Base-by-base conservation (phyloP, 2,113 vertebrate genomes). In the Salvelinus sp. region DNA sequence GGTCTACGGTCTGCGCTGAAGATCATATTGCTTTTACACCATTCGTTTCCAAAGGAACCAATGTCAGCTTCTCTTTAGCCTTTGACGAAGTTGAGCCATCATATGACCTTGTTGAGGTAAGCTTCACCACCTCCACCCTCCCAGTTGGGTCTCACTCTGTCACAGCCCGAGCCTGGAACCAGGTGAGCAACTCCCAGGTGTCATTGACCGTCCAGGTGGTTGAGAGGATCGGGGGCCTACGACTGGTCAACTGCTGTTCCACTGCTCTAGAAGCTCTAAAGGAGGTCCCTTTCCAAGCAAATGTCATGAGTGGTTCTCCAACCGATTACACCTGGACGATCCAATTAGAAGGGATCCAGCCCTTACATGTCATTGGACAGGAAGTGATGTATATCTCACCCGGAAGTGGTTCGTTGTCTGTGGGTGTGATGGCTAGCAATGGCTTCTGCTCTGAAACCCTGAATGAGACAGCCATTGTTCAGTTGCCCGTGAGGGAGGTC, bases 241-340 rank as follows among this genome's bases (percentile, higher is more conserved):
- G 20, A 33, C 74, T 95, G 73, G 73, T 90, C 7, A 84, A 85
- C 60, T 90, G 91, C 74, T 91, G 87, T 48, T 79, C 71, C 1
- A 18, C 70, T 5, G 70, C 82, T 28, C 62, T 93, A 6, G 90
- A 93, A 47, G 87, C 88, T 71, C 78, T 82, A 18, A 89, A 87
- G 83, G 84, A 69, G 44, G 47, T 85, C 3, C 16, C 0, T 38
- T 90, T 94, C 73, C 83, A 67, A 60, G 91, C 90, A 60, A 79
- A 79, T 3, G 76, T 92, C 70, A 70, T 76, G 23, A 82, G 71
- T 74, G 87, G 73, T 27, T 79, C 77, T 72, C 72, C 72, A 1
- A 71, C 85, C 2, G 88, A 73, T 69, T 93, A 92, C 76, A 87
- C 79, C 0, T 95, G 94, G 94, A 82, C 14, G 10, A 93, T 95